Evolutionary conservation across 2,888 invertebrate species (phyloP).

Genomic region (Schizaphis graminum): DNA sequence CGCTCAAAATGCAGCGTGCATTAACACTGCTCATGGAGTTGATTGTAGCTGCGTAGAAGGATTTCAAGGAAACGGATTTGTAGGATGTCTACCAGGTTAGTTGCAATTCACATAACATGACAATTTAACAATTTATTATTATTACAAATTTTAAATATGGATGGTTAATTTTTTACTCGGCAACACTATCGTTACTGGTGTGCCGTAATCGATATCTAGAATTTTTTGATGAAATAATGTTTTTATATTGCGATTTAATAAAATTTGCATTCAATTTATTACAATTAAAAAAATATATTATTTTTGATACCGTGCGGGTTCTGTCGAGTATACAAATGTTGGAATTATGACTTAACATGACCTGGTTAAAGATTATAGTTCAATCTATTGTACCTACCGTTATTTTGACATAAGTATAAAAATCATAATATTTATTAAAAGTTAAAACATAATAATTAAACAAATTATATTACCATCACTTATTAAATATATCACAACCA

Average conservation of each 20-base stretch:
- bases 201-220: neutral
- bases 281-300: neutral
- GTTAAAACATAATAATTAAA: neutral
- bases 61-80: conserved; percentile 88
- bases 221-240: neutral
- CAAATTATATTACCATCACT: neutral
- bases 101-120: conserved; percentile 51
- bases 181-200: neutral
- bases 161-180: neutral
- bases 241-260: neutral
- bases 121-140: neutral
- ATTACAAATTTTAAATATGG: neutral
- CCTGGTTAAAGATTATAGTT: neutral
- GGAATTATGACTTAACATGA: neutral
- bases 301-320: neutral
- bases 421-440: neutral
- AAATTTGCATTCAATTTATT: neutral
- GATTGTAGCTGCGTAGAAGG: conserved; percentile 90
- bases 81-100: conserved; percentile 84
- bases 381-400: neutral
- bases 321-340: neutral
- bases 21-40: conserved; percentile 88
- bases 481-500: neutral
- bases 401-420: neutral
- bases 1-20: conserved; percentile 85